Evolutionary conservation across 2,888 invertebrate genomes (phyloP), one percentile per base, ranked within the genome.

Genomic region (Tetramorium bicarinatum): DNA sequence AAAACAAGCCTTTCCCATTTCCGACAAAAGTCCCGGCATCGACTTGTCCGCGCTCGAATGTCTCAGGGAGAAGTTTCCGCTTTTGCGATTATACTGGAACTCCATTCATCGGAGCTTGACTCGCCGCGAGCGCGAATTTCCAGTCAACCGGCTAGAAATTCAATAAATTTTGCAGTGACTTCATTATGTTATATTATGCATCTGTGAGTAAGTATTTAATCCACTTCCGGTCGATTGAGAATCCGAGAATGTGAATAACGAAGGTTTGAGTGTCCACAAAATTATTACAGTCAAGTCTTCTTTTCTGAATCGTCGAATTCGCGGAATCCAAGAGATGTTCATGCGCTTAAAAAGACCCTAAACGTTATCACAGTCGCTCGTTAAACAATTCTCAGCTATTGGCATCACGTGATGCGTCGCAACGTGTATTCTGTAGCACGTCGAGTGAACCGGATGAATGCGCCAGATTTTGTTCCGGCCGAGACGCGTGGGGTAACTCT

Each of bases 1-100:
- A 92, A 91, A 92, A 91, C 92, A 92, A 92, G 92, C 87, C 91
- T 92, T 92, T 92, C 91, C 92, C 92, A 92, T 92, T 92, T 91
- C 91, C 87, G 81, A 88, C 89, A 85, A 91, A 76, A 71, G 44
- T 72, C 34, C 18, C 61, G 71, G 88, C 87, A 67, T 62, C 79
- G 49, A 56, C 89, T 88, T 84, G 87, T 88, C 87, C 82, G 71
- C 85, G 85, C 79, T 82, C 77, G 76, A 83, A 76, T 86, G 77
- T 86, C 84, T 44, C 81, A 52, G 61, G 79, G 52, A 56, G 85
- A 84, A 84, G 77, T 86, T 85, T 76, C 83, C 71, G 79, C 59
- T 59, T 47, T 3, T 47, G 34, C 71, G 56, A 79, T 79, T 79
- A 59, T 79, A 34, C 47, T 47, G 18, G 72, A 18, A 18, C n/a